phyloP scores from a whole-genome alignment of 2,113 vertebrate genomes.

The Mustelus asterias region DNA sequence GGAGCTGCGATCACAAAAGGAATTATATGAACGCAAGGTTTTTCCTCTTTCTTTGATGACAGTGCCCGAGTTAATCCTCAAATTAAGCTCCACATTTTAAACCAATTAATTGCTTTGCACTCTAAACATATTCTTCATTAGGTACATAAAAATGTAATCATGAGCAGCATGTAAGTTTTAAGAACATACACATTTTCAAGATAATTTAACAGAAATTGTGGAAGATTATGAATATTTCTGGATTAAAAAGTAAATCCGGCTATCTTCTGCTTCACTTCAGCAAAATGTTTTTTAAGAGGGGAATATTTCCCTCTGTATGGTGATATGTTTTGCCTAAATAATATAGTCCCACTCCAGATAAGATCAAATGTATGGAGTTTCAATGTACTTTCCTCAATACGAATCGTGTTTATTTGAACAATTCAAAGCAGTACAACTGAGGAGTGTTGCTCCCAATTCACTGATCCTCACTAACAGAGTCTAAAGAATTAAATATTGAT shows the following conservation, averaged over 20 bases:
- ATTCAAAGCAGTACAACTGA: background rate
- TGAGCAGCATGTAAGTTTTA: background rate
- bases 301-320: background rate
- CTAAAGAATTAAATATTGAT: background rate
- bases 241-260: background rate
- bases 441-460: background rate
- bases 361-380: background rate
- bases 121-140: background rate
- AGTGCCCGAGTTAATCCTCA: no score
- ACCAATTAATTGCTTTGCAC: background rate
- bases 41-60: background rate
- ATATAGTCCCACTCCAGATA: background rate
- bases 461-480: background rate
- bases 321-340: background rate
- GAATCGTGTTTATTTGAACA: background rate
- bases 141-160: background rate
- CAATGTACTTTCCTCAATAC: background rate
- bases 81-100: background rate
- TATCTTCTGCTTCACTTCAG: background rate
- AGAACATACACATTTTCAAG: background rate
- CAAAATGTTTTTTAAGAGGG: background rate
- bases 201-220: background rate
- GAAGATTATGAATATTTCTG: background rate
- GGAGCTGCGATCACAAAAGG: background rate
- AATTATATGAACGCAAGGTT: background rate